A percentile compares a stretch with the other conserved stretches of the same genome.
Evolutionary conservation across 1,140 invertebrate genomes (phyloP).

Genomic region (Megathymus violae): DNA sequence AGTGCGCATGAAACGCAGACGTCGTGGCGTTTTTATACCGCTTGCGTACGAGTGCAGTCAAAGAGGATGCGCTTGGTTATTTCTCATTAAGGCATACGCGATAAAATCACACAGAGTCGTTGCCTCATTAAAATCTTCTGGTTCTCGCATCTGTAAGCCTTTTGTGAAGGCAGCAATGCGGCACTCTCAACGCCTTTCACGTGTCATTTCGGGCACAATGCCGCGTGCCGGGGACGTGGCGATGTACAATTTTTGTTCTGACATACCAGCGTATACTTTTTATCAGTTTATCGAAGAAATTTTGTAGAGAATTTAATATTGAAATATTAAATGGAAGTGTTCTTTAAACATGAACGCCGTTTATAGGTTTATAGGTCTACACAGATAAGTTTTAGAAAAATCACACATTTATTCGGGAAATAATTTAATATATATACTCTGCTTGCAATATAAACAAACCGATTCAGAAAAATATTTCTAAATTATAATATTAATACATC

Average conservation of each 20-base stretch:
- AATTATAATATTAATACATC: too few species aligned
- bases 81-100: slow-evolving; percentile 80
- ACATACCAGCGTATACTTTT: slow-evolving; percentile 64
- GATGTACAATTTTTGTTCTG: slow-evolving; percentile 67
- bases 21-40: slow-evolving; percentile 68
- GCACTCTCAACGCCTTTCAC: slow-evolving; percentile 78
- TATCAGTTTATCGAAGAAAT: slow-evolving; percentile 67
- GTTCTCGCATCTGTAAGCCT: slow-evolving; percentile 81
- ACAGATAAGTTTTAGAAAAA: too few species aligned
- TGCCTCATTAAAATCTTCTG: slow-evolving; percentile 84
- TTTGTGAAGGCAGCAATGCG: slow-evolving; percentile 75
- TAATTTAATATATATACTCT: too few species aligned
- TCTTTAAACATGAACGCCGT: too few species aligned
- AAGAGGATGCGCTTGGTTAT: slow-evolving; percentile 81
- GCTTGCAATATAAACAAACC: too few species aligned
- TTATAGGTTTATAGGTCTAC: too few species aligned
- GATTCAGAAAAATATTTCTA: too few species aligned
- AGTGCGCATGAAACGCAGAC: slow-evolving; percentile 42
- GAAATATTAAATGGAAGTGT: too few species aligned
- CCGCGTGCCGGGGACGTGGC: slow-evolving; percentile 56
- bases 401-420: too few species aligned
- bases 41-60: slow-evolving; percentile 66
- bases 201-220: slow-evolving; percentile 81
- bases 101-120: slow-evolving; percentile 82
- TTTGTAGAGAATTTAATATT: slow-evolving; percentile 9